These are phyloP conservation scores for Idris sp. DNA, from an alignment of 1,140 invertebrate species.

Conservation along the genomic window DNA sequence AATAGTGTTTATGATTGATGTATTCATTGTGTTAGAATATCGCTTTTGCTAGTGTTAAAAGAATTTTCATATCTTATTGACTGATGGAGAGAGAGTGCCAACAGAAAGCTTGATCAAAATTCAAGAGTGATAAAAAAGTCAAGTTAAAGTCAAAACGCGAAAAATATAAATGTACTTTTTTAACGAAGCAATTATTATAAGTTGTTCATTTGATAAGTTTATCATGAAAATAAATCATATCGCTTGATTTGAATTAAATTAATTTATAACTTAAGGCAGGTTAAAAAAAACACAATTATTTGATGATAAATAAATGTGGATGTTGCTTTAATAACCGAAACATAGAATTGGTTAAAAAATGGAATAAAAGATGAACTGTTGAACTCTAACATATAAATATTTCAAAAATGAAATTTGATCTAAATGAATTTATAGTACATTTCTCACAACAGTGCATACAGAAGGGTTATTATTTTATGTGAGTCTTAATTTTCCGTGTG, in stretches of 20 bases:
- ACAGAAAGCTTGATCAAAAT: conserved; percentile 23
- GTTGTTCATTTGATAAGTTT: too few species aligned
- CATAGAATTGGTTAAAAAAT: too few species aligned
- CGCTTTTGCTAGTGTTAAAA: conserved; percentile 2
- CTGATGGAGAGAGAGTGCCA: not conserved
- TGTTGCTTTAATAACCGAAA: too few species aligned
- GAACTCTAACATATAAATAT: conserved; percentile 19
- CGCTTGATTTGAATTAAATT: too few species aligned
- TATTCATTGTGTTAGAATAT: conserved; percentile 5
- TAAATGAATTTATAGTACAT: conserved; percentile 22
- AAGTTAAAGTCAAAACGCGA: conserved; percentile 18
- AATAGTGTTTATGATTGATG: conserved; percentile 8
- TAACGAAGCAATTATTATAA: too few species aligned
- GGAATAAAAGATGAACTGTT: not conserved
- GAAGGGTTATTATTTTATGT: too few species aligned
- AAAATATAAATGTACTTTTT: conserved; percentile 32
- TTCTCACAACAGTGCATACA: conserved; percentile 18
- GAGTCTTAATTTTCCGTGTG: conserved; percentile 30
- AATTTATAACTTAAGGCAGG: too few species aligned
- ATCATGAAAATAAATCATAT: too few species aligned
- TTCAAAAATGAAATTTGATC: conserved; percentile 18
- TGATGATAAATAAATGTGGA: too few species aligned
- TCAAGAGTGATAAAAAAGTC: conserved; percentile 17
- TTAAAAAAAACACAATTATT: too few species aligned
- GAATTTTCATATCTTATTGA: conserved; percentile 32